Base-by-base conservation (phyloP, 2,113 vertebrate genomes). In the Thamnophis sirtalis region DNA sequence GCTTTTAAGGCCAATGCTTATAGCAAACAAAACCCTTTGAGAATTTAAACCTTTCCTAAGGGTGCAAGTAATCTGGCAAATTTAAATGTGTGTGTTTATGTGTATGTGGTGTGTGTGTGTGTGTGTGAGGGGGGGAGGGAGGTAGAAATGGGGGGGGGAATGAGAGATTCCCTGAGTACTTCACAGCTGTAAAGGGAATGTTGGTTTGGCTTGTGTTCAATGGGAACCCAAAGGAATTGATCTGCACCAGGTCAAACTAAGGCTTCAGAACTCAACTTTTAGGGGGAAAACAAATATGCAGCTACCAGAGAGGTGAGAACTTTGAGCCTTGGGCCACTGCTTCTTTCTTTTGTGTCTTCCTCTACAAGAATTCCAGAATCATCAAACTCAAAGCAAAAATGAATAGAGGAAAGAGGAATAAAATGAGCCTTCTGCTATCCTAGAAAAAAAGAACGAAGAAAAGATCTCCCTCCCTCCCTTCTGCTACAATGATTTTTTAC, bases 351-450 rank as follows among this genome's bases (percentile, higher is more conserved):
- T 93, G 93, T 63, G n/a, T 55, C n/a, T 55, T 56, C 13, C 4
- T 94, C 96, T 97, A 95, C 94, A 94, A 15, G 48, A 96, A 97
- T 96, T 97, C 97, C 95, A 94, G 86, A 95, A 95, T 95, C 90
- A 96, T 96, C 87, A 96, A 96, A 96, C 96, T 97, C 96, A 96
- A 95, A 96, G 96, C 96, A 96, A 6, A 50, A 6, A 10, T 17
- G 49, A 33, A 49, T 17, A 55, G 15, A 21, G 50, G n/a, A 54
- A n/a, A 6, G 48, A 43, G 43, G 43, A 85, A 28, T 3, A 4
- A 33, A 5, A 80, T 17, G 28, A 26, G 5, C 28, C 15, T 28
- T 38, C 51, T 96, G 96, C 96, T 96, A 95, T 95, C 24, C 26
- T 96, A 97, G 97, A 97, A 97, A 97, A 97, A 95, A n/a, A n/a